phyloP scores from a whole-genome alignment of 2,888 invertebrate genomes.

The Parnassius smintheus region DNA sequence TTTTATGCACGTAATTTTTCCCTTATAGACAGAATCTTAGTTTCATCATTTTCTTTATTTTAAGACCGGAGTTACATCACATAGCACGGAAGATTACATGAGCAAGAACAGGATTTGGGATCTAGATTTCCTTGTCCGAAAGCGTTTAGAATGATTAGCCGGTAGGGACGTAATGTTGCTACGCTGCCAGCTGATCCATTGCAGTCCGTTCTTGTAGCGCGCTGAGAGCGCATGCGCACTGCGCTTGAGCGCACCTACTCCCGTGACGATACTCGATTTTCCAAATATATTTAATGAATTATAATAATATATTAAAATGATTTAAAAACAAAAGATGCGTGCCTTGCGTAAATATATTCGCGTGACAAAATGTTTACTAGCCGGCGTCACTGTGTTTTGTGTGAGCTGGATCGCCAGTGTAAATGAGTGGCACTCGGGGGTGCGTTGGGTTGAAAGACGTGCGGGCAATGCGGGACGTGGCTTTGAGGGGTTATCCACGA shows the following conservation, averaged over 20 bases:
- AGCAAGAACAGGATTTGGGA: constrained; percentile 67
- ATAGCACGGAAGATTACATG: constrained; percentile 44
- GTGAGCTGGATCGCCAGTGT: constrained; percentile 72
- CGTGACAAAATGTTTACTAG: constrained; percentile 62
- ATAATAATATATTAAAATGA: constrained; percentile 25
- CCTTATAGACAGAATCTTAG: too few species aligned
- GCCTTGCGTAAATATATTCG: constrained; percentile 49
- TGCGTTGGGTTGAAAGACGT: constrained; percentile 50
- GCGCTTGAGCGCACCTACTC: constrained; percentile 43
- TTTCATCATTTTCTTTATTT: too few species aligned
- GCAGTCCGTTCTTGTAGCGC: constrained; percentile 76
- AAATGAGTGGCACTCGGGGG: constrained; percentile 62
- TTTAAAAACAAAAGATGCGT: constrained; percentile 40
- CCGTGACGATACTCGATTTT: constrained; percentile 41
- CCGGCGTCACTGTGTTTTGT: constrained; percentile 66
- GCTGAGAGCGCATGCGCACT: constrained; percentile 59
- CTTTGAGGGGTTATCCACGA: constrained; percentile 50
- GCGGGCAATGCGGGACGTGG: constrained; percentile 32
- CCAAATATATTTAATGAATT: constrained; percentile 29
- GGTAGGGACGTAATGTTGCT: constrained; percentile 73
- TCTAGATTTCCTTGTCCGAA: constrained; percentile 71
- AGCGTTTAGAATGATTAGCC: constrained; percentile 73
- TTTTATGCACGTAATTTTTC: too few species aligned
- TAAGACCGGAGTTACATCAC: neutral
- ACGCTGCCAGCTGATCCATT: constrained; percentile 75